A percentile compares a stretch with the other conserved stretches of the same genome.
Conservation (phyloP, 2,113 vertebrate species). For the Nibea albiflora region DNA sequence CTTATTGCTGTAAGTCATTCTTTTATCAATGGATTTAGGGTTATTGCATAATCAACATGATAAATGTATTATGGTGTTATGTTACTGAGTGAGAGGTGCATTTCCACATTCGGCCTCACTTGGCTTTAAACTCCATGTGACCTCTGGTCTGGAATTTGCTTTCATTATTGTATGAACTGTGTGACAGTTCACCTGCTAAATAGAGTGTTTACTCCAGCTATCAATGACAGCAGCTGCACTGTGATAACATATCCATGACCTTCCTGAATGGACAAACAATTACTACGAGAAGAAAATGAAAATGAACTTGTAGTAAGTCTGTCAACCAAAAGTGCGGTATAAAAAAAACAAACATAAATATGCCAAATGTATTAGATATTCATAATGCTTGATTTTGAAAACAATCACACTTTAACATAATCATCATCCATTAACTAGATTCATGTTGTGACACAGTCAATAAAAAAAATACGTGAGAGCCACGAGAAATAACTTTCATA, state of each 20-base stretch:
- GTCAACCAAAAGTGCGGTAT: no score
- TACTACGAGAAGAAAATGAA: neutral
- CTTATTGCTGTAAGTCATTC: neutral
- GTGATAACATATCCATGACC: conserved; percentile 10
- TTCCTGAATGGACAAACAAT: neutral
- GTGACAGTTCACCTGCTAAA: conserved; percentile 36
- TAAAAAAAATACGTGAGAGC: neutral
- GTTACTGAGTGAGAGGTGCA: neutral
- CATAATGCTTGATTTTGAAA: neutral
- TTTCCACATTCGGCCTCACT: neutral
- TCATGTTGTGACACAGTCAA: neutral
- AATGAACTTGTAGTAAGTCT: neutral
- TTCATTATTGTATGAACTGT: conserved; percentile 16
- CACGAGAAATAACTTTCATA: neutral
- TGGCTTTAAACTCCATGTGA: conserved; percentile 20
- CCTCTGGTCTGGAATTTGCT: conserved; percentile 65
- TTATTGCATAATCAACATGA: neutral
- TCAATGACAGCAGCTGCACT: neutral
- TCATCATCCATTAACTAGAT: neutral
- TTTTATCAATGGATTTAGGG: neutral
- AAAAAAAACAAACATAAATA: no score
- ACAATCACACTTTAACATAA: neutral
- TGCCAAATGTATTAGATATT: no score
- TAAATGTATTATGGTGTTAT: neutral
- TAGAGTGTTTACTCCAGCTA: conserved; percentile 13